Evolutionary conservation across 2,113 vertebrate genomes (phyloP).

Genomic region (Tinamus guttatus): DNA sequence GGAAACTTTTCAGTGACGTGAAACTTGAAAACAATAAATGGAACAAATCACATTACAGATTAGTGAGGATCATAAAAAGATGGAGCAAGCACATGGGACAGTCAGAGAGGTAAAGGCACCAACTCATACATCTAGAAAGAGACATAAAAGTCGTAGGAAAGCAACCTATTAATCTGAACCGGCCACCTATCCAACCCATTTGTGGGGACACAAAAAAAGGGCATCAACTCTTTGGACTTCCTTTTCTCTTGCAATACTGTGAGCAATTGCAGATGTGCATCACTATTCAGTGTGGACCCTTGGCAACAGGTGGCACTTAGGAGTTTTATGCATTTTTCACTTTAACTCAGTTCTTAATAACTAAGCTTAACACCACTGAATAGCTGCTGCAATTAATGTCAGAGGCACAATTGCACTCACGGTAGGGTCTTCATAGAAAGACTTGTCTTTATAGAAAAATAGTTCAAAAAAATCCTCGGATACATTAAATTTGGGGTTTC

Average conservation of each 20-base stretch:
- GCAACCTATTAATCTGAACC: neutral
- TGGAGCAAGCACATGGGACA: neutral
- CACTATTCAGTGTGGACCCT: neutral
- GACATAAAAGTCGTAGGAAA: neutral
- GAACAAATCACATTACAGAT: neutral
- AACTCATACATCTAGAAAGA: neutral
- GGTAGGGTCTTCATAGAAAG: neutral
- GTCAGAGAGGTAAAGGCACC: neutral
- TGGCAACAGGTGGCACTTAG: neutral
- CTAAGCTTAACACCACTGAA: neutral
- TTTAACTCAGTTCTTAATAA: neutral
- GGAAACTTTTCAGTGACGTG: neutral
- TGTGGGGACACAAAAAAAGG: accelerated
- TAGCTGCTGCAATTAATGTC: neutral
- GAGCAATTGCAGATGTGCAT: neutral
- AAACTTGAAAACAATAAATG: neutral
- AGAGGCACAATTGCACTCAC: neutral
- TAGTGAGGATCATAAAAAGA: accelerated
- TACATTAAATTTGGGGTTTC: neutral
- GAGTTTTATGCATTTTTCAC: neutral
- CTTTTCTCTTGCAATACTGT: neutral
- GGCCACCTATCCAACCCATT: neutral
- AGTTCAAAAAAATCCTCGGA: neutral
- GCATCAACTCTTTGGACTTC: neutral
- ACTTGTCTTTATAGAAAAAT: neutral